phyloP scores from a whole-genome alignment of 2,113 vertebrate genomes.

The Siniperca chuatsi region DNA sequence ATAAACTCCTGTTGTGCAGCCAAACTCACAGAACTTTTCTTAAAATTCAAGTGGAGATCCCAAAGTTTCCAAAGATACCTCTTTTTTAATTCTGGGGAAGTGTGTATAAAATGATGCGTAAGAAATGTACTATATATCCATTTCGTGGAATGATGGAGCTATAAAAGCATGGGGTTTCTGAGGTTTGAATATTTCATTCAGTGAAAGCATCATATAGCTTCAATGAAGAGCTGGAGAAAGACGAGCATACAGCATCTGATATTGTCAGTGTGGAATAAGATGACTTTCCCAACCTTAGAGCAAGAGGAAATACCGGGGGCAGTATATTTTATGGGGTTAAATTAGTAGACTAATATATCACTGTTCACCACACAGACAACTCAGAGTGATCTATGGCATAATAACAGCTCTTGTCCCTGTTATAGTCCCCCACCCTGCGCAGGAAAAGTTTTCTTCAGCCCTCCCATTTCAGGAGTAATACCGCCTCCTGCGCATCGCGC shows the following conservation, averaged over 20 bases:
- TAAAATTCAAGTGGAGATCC: background rate
- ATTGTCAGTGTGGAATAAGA: background rate
- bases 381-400: background rate
- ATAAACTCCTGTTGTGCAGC: background rate
- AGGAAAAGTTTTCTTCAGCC: constrained; percentile 55
- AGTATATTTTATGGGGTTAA: background rate
- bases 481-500: constrained; percentile 62
- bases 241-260: background rate
- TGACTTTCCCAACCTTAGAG: background rate
- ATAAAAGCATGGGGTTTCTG: background rate
- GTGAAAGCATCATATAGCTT: background rate
- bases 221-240: background rate
- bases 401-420: background rate
- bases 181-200: background rate
- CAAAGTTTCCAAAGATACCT: background rate
- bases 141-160: background rate
- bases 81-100: background rate
- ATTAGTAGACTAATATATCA: background rate
- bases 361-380: background rate
- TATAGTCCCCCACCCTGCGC: background rate
- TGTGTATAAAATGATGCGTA: background rate
- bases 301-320: background rate
- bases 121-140: background rate
- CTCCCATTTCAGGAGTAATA: constrained; percentile 60
- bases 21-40: background rate